Conservation (phyloP, 2,113 vertebrate species). For the Hydropotes inermis region DNA sequence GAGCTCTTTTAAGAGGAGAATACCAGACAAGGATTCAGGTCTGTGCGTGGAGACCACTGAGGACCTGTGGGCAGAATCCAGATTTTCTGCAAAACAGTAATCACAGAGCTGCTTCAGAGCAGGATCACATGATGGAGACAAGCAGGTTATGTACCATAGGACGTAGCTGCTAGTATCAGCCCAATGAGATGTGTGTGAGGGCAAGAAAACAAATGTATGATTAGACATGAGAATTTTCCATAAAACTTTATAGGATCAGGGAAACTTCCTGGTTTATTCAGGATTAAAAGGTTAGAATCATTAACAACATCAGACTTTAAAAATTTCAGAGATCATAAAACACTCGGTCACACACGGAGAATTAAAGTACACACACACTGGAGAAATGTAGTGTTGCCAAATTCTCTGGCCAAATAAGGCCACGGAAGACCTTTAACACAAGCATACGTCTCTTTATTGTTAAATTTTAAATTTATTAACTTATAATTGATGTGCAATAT, state of each 20-base stretch:
- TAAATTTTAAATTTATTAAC: background rate
- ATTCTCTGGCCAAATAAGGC: background rate
- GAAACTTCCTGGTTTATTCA: background rate
- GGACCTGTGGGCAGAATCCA: background rate
- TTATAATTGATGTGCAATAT: background rate
- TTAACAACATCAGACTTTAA: background rate
- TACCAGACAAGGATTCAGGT: background rate
- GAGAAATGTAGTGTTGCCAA: background rate
- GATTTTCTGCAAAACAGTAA: background rate
- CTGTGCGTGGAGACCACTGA: background rate
- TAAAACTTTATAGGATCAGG: background rate
- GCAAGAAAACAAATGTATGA: background rate
- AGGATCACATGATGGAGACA: background rate
- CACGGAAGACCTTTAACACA: background rate
- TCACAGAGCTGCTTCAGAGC: background rate
- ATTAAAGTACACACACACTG: background rate
- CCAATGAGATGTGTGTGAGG: background rate
- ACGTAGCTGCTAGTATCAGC: accelerated
- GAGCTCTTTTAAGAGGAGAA: background rate
- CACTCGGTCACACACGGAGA: background rate
- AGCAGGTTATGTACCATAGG: background rate
- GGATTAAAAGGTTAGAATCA: background rate
- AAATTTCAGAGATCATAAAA: background rate
- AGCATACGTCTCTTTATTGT: background rate
- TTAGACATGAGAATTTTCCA: background rate